A percentile compares a stretch with the other conserved stretches of the same genome.
phyloP scores from a whole-genome alignment of 2,113 vertebrate genomes.

The Micronycteris hirsuta region DNA sequence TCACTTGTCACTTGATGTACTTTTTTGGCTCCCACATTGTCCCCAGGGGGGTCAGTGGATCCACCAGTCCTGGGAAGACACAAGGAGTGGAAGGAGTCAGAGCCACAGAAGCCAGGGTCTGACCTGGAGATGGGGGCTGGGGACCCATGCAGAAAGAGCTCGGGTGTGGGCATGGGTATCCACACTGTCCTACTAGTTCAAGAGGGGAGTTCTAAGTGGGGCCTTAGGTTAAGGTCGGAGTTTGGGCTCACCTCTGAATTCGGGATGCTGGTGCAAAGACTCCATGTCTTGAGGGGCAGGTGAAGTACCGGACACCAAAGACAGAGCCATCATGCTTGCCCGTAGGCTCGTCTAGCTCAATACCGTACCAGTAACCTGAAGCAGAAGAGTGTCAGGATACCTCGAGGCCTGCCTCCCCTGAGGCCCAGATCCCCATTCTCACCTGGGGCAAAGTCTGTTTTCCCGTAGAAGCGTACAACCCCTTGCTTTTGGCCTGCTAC shows the following conservation, averaged over 20 bases:
- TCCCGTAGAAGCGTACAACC: slow-evolving; percentile 89
- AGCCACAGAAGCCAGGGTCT: not conserved
- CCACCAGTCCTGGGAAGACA: slow-evolving; percentile 85
- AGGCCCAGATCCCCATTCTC: not conserved
- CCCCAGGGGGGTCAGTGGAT: slow-evolving; percentile 84
- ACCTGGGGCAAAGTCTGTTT: slow-evolving; percentile 95
- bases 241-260: slow-evolving; percentile 86
- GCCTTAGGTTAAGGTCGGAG: not conserved
- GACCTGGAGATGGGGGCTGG: not conserved
- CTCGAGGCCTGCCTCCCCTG: not conserved
- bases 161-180: not conserved
- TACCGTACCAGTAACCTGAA: slow-evolving; percentile 91
- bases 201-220: not conserved
- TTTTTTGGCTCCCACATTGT: slow-evolving; percentile 87
- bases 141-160: not conserved
- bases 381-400: not conserved
- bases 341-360: slow-evolving; percentile 90
- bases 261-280: slow-evolving; percentile 94
- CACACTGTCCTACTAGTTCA: not conserved
- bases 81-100: not conserved
- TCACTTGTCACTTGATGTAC: slow-evolving; percentile 94
- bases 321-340: slow-evolving; percentile 94
- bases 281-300: slow-evolving; percentile 89
- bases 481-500: slow-evolving; percentile 93
- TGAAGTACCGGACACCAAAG: slow-evolving; percentile 93